Base-by-base conservation (phyloP, 2,888 invertebrate genomes). In the Acronicta alni region DNA sequence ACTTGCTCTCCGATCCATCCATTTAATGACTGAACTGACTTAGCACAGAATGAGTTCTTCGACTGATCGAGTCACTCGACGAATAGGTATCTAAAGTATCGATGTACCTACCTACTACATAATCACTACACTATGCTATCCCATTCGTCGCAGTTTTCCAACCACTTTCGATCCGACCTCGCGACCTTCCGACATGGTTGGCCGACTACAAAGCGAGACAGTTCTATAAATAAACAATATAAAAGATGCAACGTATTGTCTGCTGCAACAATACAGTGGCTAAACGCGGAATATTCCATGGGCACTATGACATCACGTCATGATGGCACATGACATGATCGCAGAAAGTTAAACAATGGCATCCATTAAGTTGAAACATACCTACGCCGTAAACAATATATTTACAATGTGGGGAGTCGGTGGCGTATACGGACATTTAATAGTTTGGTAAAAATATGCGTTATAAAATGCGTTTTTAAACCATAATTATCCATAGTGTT, bases 291-390 rank as follows among this genome's bases (percentile, higher is more conserved):
- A 62, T 49, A 20, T 53, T 70, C 69, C 58, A 59, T 23, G n/a
- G 44, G 15, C 63, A 52, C 47, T 39, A 45, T 60, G 57, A 54
- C 61, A 41, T 49, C 59, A 70, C 42, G 51, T 18, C 17, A 42
- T 56, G 41, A 42, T 56, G 43, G 47, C n/a, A 43, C 46, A 48
- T 62, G 46, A 61, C 60, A 44, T 45, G 43, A 54, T 30, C 16
- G 41, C 49, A 41, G 57, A 72, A 69, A 60, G 44, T 26, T 61
- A 62, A 35, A 69, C 70, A 73, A 67, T 59, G 43, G 56, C 14
- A 12, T 44, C 42, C 57, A 51, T 56, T 52, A 57, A 58, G 41
- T 44, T 62, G 58, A 58, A 60, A 56, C 49, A 23, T 37, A 37
- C 49, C 30, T 37, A 37, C 38, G 42, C 52, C 52, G 20, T 56